These are phyloP conservation scores for Potamilus streckersoni DNA, from an alignment of 1,140 invertebrate species.

Conservation along the genomic window DNA sequence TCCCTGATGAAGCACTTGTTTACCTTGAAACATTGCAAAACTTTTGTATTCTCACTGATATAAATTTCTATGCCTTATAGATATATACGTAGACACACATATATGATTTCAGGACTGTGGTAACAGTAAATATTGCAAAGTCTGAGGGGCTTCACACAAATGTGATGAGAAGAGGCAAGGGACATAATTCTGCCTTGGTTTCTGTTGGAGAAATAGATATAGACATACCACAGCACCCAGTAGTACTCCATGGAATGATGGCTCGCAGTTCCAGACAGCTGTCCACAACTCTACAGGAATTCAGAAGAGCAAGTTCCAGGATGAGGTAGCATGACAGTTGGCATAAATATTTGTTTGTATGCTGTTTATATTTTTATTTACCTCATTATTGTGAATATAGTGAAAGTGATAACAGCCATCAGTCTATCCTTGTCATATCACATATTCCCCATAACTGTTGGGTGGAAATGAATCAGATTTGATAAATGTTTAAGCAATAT, in stretches of 20 bases:
- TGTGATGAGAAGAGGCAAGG: conserved; percentile 75
- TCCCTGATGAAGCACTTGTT: no score
- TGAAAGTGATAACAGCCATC: no score
- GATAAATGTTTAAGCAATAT: no score
- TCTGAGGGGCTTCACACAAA: conserved; percentile 87
- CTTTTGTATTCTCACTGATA: no score
- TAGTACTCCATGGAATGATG: conserved; percentile 97
- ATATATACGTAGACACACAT: neutral
- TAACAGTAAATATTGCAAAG: conserved; percentile 91
- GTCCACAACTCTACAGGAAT: conserved; percentile 64
- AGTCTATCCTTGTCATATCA: no score
- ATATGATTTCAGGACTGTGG: conserved; percentile 80
- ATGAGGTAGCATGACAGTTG: conserved; percentile 31
- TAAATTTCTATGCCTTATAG: no score
- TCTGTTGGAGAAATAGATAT: conserved; percentile 90
- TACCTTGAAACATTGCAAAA: no score
- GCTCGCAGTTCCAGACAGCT: conserved; percentile 92
- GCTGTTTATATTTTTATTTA: neutral
- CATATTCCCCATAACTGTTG: no score
- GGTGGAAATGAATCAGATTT: no score
- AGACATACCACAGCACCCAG: conserved; percentile 96
- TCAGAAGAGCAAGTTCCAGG: conserved; percentile 52
- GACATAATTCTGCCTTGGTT: conserved; percentile 88
- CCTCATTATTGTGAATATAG: no score
- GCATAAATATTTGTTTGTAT: neutral